phyloP scores from a whole-genome alignment of 2,113 vertebrate species.

The Copsychus sechellarum region DNA sequence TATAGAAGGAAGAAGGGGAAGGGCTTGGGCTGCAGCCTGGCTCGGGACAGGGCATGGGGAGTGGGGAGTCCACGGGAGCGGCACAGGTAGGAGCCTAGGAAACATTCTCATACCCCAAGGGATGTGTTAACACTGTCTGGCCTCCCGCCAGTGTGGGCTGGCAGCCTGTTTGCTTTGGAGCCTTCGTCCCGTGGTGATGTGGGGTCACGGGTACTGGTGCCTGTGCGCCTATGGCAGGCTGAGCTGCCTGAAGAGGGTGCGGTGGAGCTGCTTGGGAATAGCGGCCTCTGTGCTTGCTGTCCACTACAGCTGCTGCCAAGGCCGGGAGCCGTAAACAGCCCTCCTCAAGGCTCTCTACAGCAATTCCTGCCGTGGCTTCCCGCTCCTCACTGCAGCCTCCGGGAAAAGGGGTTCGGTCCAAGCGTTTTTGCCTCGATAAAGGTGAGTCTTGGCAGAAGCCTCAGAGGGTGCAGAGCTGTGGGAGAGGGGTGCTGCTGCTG shows the following conservation, averaged over 20 bases:
- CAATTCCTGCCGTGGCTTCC: neutral
- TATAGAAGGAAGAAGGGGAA: neutral
- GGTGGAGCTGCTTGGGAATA: neutral
- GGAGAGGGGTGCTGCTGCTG: accelerated
- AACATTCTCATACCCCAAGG: accelerated
- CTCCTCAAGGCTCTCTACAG: neutral
- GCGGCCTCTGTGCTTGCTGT: neutral
- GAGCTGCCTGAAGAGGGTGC: neutral
- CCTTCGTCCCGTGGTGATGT: accelerated
- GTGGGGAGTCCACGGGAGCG: accelerated
- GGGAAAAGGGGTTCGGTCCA: neutral
- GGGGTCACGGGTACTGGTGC: accelerated
- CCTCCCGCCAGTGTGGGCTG: accelerated
- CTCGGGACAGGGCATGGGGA: neutral
- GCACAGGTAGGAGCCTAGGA: neutral
- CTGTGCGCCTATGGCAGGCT: accelerated
- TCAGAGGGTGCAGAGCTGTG: accelerated
- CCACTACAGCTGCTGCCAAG: neutral
- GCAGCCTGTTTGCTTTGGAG: neutral
- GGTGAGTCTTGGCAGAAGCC: neutral
- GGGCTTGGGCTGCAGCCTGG: neutral
- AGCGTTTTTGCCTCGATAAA: neutral
- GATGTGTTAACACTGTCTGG: neutral
- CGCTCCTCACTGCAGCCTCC: accelerated
- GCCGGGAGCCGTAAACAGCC: neutral